Base-by-base conservation (phyloP, 2,113 vertebrate genomes). In the Puntigrus tetrazona region DNA sequence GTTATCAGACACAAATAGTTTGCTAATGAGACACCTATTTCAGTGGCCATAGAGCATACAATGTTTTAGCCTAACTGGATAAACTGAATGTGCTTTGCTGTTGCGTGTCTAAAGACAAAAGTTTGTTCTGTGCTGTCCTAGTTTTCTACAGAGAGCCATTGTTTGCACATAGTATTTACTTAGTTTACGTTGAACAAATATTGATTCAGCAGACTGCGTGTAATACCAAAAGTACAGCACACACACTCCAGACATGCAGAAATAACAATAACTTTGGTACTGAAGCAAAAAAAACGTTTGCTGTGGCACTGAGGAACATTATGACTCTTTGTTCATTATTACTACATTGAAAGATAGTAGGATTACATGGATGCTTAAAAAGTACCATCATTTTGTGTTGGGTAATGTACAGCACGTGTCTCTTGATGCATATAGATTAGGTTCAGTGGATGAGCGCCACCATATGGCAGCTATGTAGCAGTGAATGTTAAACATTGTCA, bases 191-290 rank as follows among this genome's bases (percentile, higher is more conserved):
- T 72, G n/a, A 43, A 25, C n/a, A 72, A 72, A 72, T 43, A 72
- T 25, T 72, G 38, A 72, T 43, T 72, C 3, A 72, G 22, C 69
- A 72, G 36, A 72, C 10, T 34, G 63, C 7, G 18, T 69, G 31
- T 69, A 43, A 72, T 72, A 72, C 69, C 7, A 72, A 72, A 72
- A 72, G 69, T 72, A 43, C 36, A 43, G 38, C 38, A 72, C 69
- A 41, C 38, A 72, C 11, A 25, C 20, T n/a, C 22, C 20, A 43
- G 38, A 25, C 38, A 25, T 16, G 22, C 69, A 72, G 3, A 25
- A 43, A 72, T 43, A 72, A 43, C 22, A 41, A 25, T 7, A 25
- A 43, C 22, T 25, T 72, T 43, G 22, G 20, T 7, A 25, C 14
- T 72, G 9, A n/a, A 43, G 69, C 69, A 43, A 72, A 38, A 43